Percentiles rank a stretch among this genome's conserved stretches.
phyloP scores from a whole-genome alignment of 2,113 vertebrate species.

The Aegithalos caudatus region DNA sequence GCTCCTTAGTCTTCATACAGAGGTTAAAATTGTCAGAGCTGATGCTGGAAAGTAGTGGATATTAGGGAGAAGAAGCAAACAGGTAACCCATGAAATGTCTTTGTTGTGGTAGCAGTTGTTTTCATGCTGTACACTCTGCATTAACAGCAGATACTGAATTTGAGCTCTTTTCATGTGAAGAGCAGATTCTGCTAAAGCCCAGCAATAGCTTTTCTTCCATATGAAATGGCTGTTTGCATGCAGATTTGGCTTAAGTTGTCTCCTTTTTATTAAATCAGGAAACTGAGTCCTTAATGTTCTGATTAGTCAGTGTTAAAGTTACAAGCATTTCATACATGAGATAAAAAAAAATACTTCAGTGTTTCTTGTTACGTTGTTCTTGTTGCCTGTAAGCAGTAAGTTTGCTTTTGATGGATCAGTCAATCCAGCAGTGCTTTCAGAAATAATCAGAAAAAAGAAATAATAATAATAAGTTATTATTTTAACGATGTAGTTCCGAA shows the following conservation, averaged over 20 bases:
- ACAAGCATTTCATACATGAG: neutral
- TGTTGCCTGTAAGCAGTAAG: neutral
- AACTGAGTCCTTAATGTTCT: neutral
- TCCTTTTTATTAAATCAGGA: neutral
- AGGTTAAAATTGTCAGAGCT: neutral
- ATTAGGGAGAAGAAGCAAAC: neutral
- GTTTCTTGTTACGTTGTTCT: neutral
- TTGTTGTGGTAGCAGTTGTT: neutral
- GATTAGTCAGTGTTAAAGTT: neutral
- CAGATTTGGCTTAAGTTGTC: neutral
- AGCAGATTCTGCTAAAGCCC: neutral
- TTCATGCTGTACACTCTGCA: neutral
- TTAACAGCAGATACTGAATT: neutral
- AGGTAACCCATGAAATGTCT: neutral
- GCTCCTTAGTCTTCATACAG: neutral
- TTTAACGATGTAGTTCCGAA: neutral
- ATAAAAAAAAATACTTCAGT: neutral
- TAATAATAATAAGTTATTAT: neutral
- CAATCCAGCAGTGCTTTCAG: neutral
- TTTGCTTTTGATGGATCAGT: neutral
- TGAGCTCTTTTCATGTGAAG: neutral
- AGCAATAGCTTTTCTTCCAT: fast-evolving
- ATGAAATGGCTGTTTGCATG: neutral
- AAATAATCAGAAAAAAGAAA: no score
- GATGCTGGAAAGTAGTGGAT: neutral